These are phyloP conservation scores for Ctenomys sociabilis DNA, from an alignment of 2,113 vertebrate species.

Conservation along the genomic window DNA sequence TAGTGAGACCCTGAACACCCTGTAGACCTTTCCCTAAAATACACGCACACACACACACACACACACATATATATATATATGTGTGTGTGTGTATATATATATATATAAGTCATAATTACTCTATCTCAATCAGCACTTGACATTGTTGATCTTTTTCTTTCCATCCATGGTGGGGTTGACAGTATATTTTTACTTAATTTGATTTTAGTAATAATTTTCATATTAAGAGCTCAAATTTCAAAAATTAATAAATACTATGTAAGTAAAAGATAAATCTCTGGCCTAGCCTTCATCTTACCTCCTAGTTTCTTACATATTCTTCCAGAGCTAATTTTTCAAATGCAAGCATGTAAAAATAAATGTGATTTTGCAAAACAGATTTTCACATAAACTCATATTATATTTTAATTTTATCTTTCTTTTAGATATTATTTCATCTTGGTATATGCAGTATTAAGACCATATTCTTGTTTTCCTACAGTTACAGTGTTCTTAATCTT, in stretches of 20 bases:
- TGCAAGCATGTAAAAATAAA: background rate
- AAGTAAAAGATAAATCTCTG: background rate
- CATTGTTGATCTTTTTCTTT: background rate
- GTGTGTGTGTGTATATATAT: too few species aligned
- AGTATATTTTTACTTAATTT: background rate
- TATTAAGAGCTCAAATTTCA: background rate
- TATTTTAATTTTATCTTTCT: background rate
- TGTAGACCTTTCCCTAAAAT: too few species aligned
- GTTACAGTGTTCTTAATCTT: background rate
- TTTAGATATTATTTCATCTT: conserved; percentile 7
- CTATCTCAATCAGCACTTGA: background rate
- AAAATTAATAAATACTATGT: background rate
- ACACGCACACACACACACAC: too few species aligned
- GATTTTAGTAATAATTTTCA: background rate
- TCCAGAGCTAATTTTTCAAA: background rate
- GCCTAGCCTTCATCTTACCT: background rate
- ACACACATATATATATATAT: too few species aligned
- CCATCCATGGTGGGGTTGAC: background rate
- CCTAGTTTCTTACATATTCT: background rate
- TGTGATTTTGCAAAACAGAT: background rate
- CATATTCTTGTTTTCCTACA: background rate
- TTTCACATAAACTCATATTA: background rate
- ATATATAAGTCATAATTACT: too few species aligned
- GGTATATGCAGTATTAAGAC: background rate
- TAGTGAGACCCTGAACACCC: too few species aligned